Evolutionary conservation across 2,888 invertebrate genomes (phyloP).

Genomic region (Lasioglossum figueresi): DNA sequence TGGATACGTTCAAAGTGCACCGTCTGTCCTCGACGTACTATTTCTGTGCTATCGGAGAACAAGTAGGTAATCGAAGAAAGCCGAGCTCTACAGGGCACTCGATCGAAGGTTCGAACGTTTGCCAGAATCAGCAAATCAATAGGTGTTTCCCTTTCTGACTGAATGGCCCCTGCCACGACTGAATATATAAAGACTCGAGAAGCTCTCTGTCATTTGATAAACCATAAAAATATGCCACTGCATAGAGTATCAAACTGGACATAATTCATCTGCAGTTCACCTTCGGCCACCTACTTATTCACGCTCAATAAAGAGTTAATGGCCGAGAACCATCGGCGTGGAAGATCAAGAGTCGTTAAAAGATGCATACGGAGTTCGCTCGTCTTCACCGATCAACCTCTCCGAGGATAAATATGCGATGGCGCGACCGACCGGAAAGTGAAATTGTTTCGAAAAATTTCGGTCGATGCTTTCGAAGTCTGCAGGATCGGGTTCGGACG

Average conservation of each 20-base stretch:
- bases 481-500: neutral
- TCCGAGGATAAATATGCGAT: neutral
- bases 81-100: neutral
- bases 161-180: neutral
- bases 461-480: neutral
- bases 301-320: neutral
- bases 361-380: neutral
- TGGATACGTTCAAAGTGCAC: neutral
- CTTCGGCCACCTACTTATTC: neutral
- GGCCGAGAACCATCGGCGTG: neutral
- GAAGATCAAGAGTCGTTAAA: neutral
- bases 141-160: neutral
- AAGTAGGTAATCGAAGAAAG: neutral
- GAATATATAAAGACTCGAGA: neutral
- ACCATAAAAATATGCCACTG: neutral
- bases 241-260: neutral
- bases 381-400: neutral
- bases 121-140: neutral
- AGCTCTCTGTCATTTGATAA: neutral
- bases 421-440: neutral
- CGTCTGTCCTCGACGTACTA: neutral
- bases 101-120: slow-evolving; percentile 1
- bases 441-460: neutral
- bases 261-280: neutral
- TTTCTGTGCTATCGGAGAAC: slow-evolving; percentile 5